These are phyloP conservation scores for Oscarella lobularis DNA, from an alignment of 37 sponge, comb jelly and placozoan genomes.

Conservation along the genomic window DNA sequence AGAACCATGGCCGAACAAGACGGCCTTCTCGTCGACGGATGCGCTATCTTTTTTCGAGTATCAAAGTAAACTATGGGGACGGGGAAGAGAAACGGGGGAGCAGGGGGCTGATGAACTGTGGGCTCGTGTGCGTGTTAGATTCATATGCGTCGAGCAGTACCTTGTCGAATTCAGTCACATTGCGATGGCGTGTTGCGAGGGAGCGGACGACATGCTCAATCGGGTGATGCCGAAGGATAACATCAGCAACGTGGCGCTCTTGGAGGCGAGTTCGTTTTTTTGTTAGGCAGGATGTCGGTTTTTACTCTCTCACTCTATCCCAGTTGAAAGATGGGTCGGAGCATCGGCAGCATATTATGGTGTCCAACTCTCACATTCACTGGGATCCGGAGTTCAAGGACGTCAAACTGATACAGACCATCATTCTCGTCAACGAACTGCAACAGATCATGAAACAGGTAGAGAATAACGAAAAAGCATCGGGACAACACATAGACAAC, in stretches of 20 bases:
- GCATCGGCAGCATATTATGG: conserved; percentile 31
- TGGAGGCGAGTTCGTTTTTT: conserved; percentile 43
- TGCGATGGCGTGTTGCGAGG: conserved; percentile 77
- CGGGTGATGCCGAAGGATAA: conserved; percentile 91
- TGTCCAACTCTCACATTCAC: conserved; percentile 92
- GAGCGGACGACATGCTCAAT: conserved; percentile 90
- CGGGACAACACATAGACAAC: too few relatives aligned
- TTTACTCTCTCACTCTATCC: too few relatives aligned
- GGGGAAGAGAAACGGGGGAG: too few relatives aligned
- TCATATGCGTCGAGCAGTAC: conserved; percentile 52
- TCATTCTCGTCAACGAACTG: conserved; percentile 33
- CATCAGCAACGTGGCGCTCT: conserved; percentile 65
- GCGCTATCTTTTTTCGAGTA: conserved; percentile 89
- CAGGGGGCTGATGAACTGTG: too few relatives aligned
- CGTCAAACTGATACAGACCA: conserved; percentile 88
- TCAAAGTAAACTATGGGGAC: conserved; percentile 78
- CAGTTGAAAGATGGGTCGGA: neutral
- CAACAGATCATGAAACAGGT: conserved; percentile 15
- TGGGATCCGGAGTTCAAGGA: conserved; percentile 96
- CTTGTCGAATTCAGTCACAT: conserved; percentile 90
- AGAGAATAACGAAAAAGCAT: too few relatives aligned
- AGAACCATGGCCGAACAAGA: conserved; percentile 84
- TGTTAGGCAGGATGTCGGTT: too few relatives aligned
- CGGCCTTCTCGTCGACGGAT: conserved; percentile 85
- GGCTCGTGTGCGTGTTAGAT: conserved; percentile 40